A percentile compares a stretch with the other conserved stretches of the same genome.
These are phyloP conservation scores for Rhodinocichla rosea DNA, from an alignment of 2,113 vertebrate genomes.

Conservation along the genomic window DNA sequence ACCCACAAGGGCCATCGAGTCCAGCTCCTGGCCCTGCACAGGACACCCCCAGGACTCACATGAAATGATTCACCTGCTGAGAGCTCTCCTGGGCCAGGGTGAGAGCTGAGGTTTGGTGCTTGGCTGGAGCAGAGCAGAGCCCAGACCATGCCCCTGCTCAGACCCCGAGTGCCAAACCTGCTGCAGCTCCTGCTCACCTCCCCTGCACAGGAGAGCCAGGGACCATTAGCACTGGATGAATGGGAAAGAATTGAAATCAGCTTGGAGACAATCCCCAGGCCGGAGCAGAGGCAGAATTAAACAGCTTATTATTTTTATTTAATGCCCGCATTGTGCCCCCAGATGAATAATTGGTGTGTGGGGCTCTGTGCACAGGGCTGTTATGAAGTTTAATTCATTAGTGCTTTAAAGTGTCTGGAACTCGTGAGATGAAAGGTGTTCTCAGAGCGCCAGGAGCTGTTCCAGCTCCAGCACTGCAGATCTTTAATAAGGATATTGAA, in stretches of 20 bases:
- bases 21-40: not conserved
- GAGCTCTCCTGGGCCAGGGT: not conserved
- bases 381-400: conserved; percentile 56
- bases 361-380: not conserved
- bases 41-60: not conserved
- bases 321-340: not conserved
- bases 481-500: conserved; percentile 51
- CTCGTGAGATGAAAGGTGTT: conserved; percentile 33
- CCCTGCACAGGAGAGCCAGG: not conserved
- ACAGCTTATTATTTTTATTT: conserved; percentile 51
- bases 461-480: not conserved
- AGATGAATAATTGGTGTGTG: conserved; percentile 4
- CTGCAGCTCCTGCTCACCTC: not conserved
- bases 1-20: rapidly evolving
- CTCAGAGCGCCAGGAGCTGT: conserved; percentile 26
- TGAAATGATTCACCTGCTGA: not conserved
- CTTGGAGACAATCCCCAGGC: not conserved
- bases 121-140: not conserved
- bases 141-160: not conserved
- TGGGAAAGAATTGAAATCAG: not conserved
- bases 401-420: conserved; percentile 19
- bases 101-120: not conserved
- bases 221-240: not conserved
- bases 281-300: conserved; percentile 18
- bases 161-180: not conserved